Evolutionary conservation across 2,113 vertebrate species (phyloP).

Genomic region (Camelus dromedarius): DNA sequence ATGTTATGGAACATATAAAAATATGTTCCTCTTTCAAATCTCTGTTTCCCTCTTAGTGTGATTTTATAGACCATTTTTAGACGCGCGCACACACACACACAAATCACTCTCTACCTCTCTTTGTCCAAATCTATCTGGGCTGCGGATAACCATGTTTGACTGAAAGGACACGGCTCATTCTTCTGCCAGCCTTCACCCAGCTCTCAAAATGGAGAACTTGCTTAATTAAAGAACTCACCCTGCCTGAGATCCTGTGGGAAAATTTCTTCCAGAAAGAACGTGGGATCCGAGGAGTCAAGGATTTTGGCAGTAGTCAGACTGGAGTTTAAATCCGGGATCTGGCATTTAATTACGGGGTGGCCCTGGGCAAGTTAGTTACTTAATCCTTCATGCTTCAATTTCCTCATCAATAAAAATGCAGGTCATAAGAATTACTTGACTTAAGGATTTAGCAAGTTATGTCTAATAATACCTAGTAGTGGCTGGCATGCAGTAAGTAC

Average conservation of each 20-base stretch:
- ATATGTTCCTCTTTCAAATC: not conserved
- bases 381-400: not conserved
- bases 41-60: not conserved
- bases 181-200: not conserved
- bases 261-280: not conserved
- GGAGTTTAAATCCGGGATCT: slow-evolving; percentile 16
- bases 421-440: not conserved
- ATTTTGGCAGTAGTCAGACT: not conserved
- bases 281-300: not conserved
- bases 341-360: slow-evolving; percentile 4
- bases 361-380: not conserved
- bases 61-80: slow-evolving; percentile 39
- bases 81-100: not conserved
- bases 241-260: not conserved
- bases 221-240: not conserved
- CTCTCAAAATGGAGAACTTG: not conserved
- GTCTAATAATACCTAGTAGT: slow-evolving; percentile 12
- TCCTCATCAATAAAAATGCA: slow-evolving; percentile 55
- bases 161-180: not conserved
- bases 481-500: not conserved
- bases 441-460: not conserved
- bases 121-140: not conserved
- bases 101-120: not conserved
- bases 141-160: not conserved
- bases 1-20: not conserved